Evolutionary conservation across 2,113 vertebrate genomes (phyloP).

Genomic region (Aphelocoma coerulescens): DNA sequence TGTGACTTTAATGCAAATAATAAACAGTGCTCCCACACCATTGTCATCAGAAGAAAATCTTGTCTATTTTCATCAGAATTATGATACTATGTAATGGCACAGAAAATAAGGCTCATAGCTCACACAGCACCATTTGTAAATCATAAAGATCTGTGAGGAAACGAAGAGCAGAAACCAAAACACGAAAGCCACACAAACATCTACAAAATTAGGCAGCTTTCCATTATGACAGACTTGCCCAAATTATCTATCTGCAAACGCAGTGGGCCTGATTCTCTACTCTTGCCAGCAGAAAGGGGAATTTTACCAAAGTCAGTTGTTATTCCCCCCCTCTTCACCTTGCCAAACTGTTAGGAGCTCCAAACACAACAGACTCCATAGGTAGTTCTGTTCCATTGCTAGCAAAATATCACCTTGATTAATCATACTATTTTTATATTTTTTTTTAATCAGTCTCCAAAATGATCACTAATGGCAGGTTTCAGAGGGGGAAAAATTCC

Average conservation of each 20-base stretch:
- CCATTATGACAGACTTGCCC: conserved; percentile 47
- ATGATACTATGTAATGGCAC: background rate
- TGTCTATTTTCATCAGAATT: background rate
- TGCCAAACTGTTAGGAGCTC: background rate
- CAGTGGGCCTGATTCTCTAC: conserved; percentile 1
- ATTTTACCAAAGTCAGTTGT: background rate
- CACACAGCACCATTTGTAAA: background rate
- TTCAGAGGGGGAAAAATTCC: conserved; percentile 3
- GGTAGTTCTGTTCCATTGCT: background rate
- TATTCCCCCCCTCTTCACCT: background rate
- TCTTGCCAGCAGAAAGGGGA: conserved; percentile 10
- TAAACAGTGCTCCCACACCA: background rate
- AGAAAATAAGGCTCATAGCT: conserved; percentile 14
- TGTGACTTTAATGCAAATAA: background rate
- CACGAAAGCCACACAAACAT: conserved; percentile 25
- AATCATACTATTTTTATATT: background rate
- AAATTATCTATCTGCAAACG: conserved; percentile 3
- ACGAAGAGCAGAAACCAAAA: conserved; percentile 15
- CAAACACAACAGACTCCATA: background rate
- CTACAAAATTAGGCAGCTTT: conserved; percentile 48
- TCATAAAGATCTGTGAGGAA: conserved; percentile 41
- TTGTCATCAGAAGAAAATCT: background rate
- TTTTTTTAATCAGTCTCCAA: background rate
- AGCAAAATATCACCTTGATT: background rate
- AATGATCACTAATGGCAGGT: background rate